Conservation (phyloP, 2,888 invertebrate species). For the Drosophila birchii region DNA sequence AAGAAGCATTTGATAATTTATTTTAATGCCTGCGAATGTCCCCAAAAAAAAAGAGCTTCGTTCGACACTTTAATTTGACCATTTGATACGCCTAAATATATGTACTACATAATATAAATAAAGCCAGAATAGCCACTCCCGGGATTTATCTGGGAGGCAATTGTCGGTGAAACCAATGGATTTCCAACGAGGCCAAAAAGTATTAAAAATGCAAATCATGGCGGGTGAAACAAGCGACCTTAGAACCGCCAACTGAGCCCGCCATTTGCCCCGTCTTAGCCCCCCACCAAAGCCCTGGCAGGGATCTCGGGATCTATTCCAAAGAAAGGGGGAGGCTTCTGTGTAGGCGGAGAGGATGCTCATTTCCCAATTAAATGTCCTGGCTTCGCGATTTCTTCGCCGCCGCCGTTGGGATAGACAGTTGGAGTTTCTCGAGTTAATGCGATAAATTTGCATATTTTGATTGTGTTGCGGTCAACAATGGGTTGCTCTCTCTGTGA, state of each 20-base stretch:
- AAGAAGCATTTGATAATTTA: constrained; percentile 18
- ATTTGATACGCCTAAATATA: constrained; percentile 32
- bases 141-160: constrained; percentile 38
- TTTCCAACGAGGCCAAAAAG: constrained; percentile 65
- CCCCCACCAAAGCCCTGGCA: neutral
- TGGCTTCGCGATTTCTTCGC: constrained; percentile 50
- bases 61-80: constrained; percentile 32
- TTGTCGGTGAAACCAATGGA: constrained; percentile 62
- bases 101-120: constrained; percentile 39
- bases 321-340: constrained; percentile 13
- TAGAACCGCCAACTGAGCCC: constrained; percentile 49
- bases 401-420: constrained; percentile 11
- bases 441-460: constrained; percentile 83
- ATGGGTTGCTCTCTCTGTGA: constrained; percentile 80
- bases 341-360: constrained; percentile 31
- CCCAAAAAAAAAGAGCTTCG: neutral
- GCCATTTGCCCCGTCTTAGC: constrained; percentile 15
- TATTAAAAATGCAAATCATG: constrained; percentile 82
- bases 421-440: constrained; percentile 77
- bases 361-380: constrained; percentile 74
- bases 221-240: constrained; percentile 72
- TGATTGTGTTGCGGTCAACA: constrained; percentile 82
- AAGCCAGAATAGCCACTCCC: constrained; percentile 29
- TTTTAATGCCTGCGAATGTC: constrained; percentile 26
- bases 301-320: neutral